phyloP scores from a whole-genome alignment of 2,797 vertebrate species.

The Acanthornis magna region DNA sequence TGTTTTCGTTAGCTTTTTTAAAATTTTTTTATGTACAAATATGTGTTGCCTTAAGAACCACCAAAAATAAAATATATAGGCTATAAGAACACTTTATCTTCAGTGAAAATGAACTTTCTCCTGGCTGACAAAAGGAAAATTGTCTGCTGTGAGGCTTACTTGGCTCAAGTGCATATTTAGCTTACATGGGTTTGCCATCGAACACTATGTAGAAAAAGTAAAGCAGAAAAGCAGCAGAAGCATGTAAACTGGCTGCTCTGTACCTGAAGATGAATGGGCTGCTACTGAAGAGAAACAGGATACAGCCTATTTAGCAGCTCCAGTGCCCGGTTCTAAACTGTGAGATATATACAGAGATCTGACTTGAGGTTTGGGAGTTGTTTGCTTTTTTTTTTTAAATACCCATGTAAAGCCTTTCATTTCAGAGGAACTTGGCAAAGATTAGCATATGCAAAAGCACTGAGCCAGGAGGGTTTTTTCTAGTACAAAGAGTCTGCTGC shows the following conservation, averaged over 20 bases:
- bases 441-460: conserved; percentile 38
- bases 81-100: background rate
- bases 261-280: conserved; percentile 85
- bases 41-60: background rate
- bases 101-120: conserved; percentile 31
- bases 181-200: conserved; percentile 36
- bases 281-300: conserved; percentile 90
- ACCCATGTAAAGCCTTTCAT: conserved; percentile 38
- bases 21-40: background rate
- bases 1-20: background rate
- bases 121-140: conserved; percentile 47
- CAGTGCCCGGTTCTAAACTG: conserved; percentile 73
- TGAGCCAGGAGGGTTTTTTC: background rate
- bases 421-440: conserved; percentile 44
- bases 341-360: conserved; percentile 55
- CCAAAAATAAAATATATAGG: background rate
- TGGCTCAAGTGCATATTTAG: background rate
- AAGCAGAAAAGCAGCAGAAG: conserved; percentile 63
- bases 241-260: conserved; percentile 68
- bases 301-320: conserved; percentile 84
- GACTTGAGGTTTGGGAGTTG: conserved; percentile 10
- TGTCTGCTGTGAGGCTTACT: conserved; percentile 23
- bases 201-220: conserved; percentile 28
- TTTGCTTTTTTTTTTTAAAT: conserved; percentile 18
- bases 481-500: background rate